phyloP scores from a whole-genome alignment of 2,113 vertebrate species.

The Oplegnathus fasciatus region DNA sequence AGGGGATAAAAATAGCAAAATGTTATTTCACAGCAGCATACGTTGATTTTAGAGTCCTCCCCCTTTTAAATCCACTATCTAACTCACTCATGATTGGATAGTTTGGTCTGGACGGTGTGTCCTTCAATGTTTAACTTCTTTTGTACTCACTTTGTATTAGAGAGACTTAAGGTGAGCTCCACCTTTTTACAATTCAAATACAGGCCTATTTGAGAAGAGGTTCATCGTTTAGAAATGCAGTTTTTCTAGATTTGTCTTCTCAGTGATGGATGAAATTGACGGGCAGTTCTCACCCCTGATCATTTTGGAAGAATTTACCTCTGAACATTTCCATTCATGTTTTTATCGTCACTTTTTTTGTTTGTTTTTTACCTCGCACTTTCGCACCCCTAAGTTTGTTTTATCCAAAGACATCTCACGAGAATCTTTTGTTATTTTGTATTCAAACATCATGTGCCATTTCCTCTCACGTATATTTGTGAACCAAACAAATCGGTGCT shows the following conservation, averaged over 20 bases:
- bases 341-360: constrained; percentile 49
- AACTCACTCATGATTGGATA: constrained; percentile 54
- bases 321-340: constrained; percentile 53
- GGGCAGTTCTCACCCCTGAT: constrained; percentile 73
- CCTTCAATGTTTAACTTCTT: constrained; percentile 18
- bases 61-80: constrained; percentile 55
- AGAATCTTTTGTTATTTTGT: constrained; percentile 54
- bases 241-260: constrained; percentile 36
- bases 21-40: constrained; percentile 73
- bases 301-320: constrained; percentile 47
- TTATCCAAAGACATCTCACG: constrained; percentile 62
- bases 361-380: constrained; percentile 19
- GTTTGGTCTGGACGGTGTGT: constrained; percentile 52
- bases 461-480: constrained; percentile 62
- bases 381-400: constrained; percentile 49
- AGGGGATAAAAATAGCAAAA: constrained; percentile 78
- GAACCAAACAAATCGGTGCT: constrained; percentile 35
- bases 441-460: constrained; percentile 54
- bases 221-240: constrained; percentile 13
- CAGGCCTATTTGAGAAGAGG: constrained; percentile 12
- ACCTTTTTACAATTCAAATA: constrained; percentile 10
- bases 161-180: constrained; percentile 8
- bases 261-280: constrained; percentile 86
- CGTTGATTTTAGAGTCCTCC: constrained; percentile 49
- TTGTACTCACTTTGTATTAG: constrained; percentile 22